Percentiles rank a stretch among this genome's conserved stretches.
These are phyloP conservation scores for Zaprionus taronus DNA, from an alignment of 1,140 invertebrate species.

Conservation along the genomic window DNA sequence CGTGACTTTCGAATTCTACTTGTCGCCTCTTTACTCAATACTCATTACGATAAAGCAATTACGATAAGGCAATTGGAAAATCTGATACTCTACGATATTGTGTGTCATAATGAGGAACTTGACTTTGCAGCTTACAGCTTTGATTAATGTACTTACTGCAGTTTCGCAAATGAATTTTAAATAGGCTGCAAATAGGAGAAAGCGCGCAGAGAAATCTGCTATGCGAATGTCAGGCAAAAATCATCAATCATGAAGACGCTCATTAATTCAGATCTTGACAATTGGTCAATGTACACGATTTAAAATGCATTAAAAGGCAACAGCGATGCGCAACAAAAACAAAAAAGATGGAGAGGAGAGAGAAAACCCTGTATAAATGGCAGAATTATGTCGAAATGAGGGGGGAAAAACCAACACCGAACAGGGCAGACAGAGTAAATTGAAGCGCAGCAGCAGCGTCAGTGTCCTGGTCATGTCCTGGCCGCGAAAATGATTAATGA, in stretches of 20 bases:
- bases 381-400: slow-evolving; percentile 20
- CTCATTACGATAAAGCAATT: too few species aligned
- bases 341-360: slow-evolving; percentile 1
- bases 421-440: not conserved
- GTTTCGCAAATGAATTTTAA: slow-evolving; percentile 48
- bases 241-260: slow-evolving; percentile 65
- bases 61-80: not conserved
- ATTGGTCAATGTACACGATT: slow-evolving; percentile 73
- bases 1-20: too few species aligned
- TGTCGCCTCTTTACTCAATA: too few species aligned
- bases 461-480: slow-evolving; percentile 44
- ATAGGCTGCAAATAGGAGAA: slow-evolving; percentile 18
- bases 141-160: slow-evolving; percentile 53
- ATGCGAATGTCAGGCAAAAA: slow-evolving; percentile 11
- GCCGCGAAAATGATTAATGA: slow-evolving; percentile 71
- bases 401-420: slow-evolving; percentile 3
- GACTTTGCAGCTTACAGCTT: slow-evolving; percentile 5
- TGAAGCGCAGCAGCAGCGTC: slow-evolving; percentile 15
- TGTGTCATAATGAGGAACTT: not conserved
- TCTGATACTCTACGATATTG: not conserved
- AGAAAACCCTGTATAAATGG: slow-evolving; percentile 10
- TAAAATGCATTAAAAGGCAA: slow-evolving; percentile 67
- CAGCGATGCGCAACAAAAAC: slow-evolving; percentile 26
- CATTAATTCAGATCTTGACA: slow-evolving; percentile 73
- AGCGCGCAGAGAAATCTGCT: slow-evolving; percentile 15